phyloP scores from a whole-genome alignment of 2,797 vertebrate species.

The Sebastiscus albofasciatus region DNA sequence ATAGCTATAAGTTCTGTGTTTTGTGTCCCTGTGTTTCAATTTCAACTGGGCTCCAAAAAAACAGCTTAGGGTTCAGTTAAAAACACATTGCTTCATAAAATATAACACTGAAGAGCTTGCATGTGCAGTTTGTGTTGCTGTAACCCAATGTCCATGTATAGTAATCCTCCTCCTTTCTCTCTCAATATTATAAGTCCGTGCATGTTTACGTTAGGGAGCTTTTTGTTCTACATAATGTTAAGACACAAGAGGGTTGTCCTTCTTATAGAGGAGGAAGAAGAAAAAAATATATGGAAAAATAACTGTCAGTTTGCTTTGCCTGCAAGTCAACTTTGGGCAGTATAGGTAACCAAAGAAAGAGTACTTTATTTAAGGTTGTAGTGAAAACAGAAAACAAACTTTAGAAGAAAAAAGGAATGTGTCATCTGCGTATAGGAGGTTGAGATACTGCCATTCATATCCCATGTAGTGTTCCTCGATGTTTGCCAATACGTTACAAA shows the following conservation, averaged over 20 bases:
- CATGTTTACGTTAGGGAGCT: slow-evolving; percentile 79
- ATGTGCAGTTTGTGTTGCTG: slow-evolving; percentile 85
- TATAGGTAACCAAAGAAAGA: slow-evolving; percentile 85
- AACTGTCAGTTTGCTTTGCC: slow-evolving; percentile 74
- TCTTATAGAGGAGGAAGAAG: slow-evolving; percentile 51
- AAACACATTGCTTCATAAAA: slow-evolving; percentile 46
- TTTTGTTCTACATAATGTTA: slow-evolving; percentile 68
- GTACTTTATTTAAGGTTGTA: slow-evolving; percentile 69
- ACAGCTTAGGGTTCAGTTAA: slow-evolving; percentile 45
- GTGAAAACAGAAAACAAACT: slow-evolving; percentile 68
- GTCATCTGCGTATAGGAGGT: slow-evolving; percentile 78
- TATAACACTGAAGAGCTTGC: slow-evolving; percentile 75
- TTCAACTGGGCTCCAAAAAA: slow-evolving; percentile 38
- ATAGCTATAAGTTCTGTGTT: slow-evolving; percentile 15
- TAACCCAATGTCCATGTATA: slow-evolving; percentile 78
- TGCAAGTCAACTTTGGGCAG: slow-evolving; percentile 82
- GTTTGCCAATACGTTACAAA: slow-evolving; percentile 87
- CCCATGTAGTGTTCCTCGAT: slow-evolving; percentile 85
- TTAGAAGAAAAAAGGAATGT: slow-evolving; percentile 68
- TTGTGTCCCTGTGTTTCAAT: slow-evolving; percentile 54
- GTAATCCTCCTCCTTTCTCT: slow-evolving; percentile 63
- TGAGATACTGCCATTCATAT: slow-evolving; percentile 86
- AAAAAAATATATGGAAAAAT: slow-evolving; percentile 18
- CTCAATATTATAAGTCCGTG: slow-evolving; percentile 69
- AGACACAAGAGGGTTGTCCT: slow-evolving; percentile 63